Conservation (phyloP, 2,888 invertebrate genomes). For the Meiosimyza platycephala region DNA sequence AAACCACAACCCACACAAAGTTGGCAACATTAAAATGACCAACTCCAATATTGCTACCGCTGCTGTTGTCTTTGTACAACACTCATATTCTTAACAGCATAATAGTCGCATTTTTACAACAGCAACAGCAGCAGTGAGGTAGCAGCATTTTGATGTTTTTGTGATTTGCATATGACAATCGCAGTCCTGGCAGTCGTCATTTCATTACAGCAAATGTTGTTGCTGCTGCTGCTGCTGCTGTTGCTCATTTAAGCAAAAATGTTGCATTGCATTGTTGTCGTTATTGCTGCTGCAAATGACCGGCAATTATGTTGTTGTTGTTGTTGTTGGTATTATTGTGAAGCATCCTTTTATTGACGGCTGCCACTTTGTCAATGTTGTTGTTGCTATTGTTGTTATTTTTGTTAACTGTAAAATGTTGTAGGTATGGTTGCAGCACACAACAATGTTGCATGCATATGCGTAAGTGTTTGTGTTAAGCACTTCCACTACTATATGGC, state of each 20-base stretch:
- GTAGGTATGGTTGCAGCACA: constrained; percentile 7
- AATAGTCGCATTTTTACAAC: constrained; percentile 12
- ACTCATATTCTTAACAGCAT: not conserved
- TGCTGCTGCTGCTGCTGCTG: not conserved
- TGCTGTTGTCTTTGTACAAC: not conserved
- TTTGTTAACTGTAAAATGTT: constrained; percentile 21
- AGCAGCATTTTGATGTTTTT: constrained; percentile 32
- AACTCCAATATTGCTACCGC: not conserved
- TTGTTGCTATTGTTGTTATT: constrained; percentile 43
- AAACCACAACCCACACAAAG: too few relatives aligned
- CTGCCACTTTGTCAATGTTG: constrained; percentile 51
- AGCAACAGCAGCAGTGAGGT: not conserved
- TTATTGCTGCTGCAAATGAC: constrained; percentile 54
- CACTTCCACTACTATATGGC: not conserved
- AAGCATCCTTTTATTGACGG: constrained; percentile 39
- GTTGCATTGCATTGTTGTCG: constrained; percentile 30
- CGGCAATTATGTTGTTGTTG: constrained; percentile 59
- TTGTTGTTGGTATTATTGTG: constrained; percentile 51
- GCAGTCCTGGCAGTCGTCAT: constrained; percentile 13
- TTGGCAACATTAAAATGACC: constrained; percentile 16
- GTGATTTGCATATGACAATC: constrained; percentile 51
- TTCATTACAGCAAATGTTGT: not conserved
- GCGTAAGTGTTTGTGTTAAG: not conserved
- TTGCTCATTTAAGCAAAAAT: constrained; percentile 41
- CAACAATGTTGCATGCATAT: constrained; percentile 10